Evolutionary conservation across 92 coral and sea anemone species (phyloP).

Genomic region (Galaxea fascicularis): DNA sequence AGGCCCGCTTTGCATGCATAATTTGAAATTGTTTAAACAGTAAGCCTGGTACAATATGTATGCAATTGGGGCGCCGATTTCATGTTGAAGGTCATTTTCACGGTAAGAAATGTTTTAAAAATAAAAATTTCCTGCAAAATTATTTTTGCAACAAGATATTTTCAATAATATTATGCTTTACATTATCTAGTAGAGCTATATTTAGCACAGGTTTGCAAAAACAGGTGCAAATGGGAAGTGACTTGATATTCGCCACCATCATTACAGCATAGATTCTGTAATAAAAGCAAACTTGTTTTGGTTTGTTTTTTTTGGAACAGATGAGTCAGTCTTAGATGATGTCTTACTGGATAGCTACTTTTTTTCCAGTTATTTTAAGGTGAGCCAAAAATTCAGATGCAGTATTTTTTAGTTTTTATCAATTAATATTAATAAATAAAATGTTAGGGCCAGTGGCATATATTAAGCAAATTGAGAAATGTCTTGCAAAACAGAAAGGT

Average conservation of each 20-base stretch:
- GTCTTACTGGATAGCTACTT: constrained; percentile 94
- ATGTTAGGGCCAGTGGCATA: neutral
- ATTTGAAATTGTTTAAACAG: neutral
- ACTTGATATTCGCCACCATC: too few relatives aligned
- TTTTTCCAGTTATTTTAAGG: constrained; percentile 97
- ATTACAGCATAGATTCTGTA: neutral
- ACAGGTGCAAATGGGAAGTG: too few relatives aligned
- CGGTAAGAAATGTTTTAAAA: too few relatives aligned
- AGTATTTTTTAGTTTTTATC: neutral
- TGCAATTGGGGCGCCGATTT: neutral
- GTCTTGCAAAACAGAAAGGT: too few relatives aligned
- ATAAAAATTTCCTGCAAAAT: too few relatives aligned
- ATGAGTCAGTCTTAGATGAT: constrained; percentile 88
- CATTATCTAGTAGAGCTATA: too few relatives aligned
- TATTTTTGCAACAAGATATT: too few relatives aligned
- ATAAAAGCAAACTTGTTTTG: neutral
- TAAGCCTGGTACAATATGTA: neutral
- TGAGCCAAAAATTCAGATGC: constrained; percentile 13
- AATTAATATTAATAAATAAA: neutral
- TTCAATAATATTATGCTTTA: too few relatives aligned
- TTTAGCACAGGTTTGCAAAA: neutral
- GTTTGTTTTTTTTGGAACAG: constrained; percentile 54
- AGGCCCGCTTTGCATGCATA: neutral
- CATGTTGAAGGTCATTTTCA: neutral
- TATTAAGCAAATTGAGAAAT: too few relatives aligned